These are phyloP conservation scores for Sinhomidia bicolor DNA, from an alignment of 2,888 invertebrate genomes.

Conservation along the genomic window DNA sequence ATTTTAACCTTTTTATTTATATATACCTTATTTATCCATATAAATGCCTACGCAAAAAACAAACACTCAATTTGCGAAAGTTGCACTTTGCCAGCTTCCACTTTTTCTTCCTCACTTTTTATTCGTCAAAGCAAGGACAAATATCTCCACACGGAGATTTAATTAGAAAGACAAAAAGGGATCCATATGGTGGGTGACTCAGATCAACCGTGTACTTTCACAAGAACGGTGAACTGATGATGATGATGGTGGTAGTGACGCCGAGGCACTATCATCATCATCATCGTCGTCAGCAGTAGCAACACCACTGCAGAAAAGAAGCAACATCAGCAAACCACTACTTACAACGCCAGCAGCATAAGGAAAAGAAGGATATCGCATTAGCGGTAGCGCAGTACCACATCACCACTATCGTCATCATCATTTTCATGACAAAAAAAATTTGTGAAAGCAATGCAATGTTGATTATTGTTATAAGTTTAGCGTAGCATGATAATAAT, in stretches of 20 bases:
- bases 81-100: conserved; percentile 47
- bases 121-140: conserved; percentile 33
- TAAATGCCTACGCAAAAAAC: not conserved
- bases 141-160: conserved; percentile 21
- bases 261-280: not conserved
- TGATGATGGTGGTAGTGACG: too few species aligned
- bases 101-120: not conserved
- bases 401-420: conserved; percentile 53
- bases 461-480: conserved; percentile 30
- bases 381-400: conserved; percentile 35
- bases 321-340: not conserved
- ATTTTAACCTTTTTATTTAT: not conserved
- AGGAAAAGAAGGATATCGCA: not conserved
- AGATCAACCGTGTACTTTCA: conserved; percentile 53
- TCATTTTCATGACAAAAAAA: conserved; percentile 54
- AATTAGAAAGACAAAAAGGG: conserved; percentile 45
- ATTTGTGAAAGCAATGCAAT: conserved; percentile 47
- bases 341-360: not conserved
- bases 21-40: not conserved
- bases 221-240: conserved; percentile 4
- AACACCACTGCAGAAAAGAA: not conserved
- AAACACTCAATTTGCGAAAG: conserved; percentile 44
- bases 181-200: conserved; percentile 64
- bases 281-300: not conserved
- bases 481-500: conserved; percentile 45